A percentile compares a stretch with the other conserved stretches of the same genome.
These are phyloP conservation scores for Cheirogaleus major DNA, from an alignment of 2,797 vertebrate species.

Conservation along the genomic window DNA sequence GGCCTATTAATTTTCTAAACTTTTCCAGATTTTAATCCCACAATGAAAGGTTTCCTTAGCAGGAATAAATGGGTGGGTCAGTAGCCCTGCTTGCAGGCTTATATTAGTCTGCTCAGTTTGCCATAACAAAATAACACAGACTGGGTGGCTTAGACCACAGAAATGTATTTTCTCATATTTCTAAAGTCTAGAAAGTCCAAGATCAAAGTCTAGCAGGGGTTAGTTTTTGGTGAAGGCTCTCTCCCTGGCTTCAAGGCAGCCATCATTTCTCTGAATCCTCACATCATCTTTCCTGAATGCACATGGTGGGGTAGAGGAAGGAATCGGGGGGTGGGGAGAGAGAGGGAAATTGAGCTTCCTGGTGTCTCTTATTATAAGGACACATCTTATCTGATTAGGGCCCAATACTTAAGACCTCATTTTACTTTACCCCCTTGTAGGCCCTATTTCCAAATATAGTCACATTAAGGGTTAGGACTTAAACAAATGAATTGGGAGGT, in stretches of 20 bases:
- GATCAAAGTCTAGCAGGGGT: neutral
- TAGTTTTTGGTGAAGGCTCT: neutral
- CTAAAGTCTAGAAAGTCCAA: too few species aligned
- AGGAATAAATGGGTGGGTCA: neutral
- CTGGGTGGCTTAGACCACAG: neutral
- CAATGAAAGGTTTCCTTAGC: neutral
- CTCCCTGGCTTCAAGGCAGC: neutral
- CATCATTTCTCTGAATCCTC: neutral
- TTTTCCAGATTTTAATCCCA: neutral
- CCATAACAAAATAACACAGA: neutral
- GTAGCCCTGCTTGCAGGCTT: neutral
- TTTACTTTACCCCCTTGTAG: neutral
- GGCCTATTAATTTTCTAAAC: neutral
- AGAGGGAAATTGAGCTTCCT: neutral
- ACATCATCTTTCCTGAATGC: neutral
- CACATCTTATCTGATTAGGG: neutral
- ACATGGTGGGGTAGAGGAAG: neutral
- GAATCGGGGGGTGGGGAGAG: neutral
- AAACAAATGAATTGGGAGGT: neutral
- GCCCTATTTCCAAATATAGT: neutral
- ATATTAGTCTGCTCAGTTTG: neutral
- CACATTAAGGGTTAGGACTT: neutral
- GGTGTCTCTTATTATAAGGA: neutral
- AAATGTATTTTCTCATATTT: too few species aligned
- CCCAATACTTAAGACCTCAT: neutral